Conservation (phyloP, 1,140 invertebrate species). For the Drosophila pandora region DNA sequence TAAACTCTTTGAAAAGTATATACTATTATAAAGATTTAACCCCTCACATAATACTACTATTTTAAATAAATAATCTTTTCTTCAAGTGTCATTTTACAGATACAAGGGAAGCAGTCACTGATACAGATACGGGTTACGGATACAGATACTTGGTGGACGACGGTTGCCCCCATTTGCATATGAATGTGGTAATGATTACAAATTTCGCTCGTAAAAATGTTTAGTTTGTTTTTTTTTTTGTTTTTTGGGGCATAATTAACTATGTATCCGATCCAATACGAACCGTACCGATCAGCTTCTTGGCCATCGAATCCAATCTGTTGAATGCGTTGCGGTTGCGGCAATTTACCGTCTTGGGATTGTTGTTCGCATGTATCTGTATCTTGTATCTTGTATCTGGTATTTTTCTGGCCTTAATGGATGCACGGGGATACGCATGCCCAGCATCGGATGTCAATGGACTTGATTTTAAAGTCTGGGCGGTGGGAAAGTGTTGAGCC, state of each 20-base stretch:
- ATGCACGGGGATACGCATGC: slow-evolving; percentile 46
- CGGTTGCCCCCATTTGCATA: slow-evolving; percentile 70
- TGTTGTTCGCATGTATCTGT: slow-evolving; percentile 48
- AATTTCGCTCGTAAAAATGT: slow-evolving; percentile 83
- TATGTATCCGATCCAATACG: slow-evolving; percentile 55
- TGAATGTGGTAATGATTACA: slow-evolving; percentile 83
- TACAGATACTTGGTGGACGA: slow-evolving; percentile 37
- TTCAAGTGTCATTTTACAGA: slow-evolving; percentile 20
- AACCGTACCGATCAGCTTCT: slow-evolving; percentile 2
- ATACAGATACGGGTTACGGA: slow-evolving; percentile 34
- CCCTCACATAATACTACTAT: too few relatives aligned
- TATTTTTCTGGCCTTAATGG: slow-evolving; percentile 60
- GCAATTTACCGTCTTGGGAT: slow-evolving; percentile 61
- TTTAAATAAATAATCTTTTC: not conserved
- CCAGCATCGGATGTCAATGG: slow-evolving; percentile 68
- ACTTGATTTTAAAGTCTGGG: slow-evolving; percentile 35
- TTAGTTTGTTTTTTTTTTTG: slow-evolving; percentile 66
- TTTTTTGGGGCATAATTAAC: slow-evolving; percentile 72
- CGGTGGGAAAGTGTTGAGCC: slow-evolving; percentile 78
- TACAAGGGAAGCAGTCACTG: not conserved
- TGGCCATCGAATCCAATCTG: slow-evolving; percentile 25
- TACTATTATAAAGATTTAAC: too few relatives aligned
- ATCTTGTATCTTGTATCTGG: slow-evolving; percentile 53
- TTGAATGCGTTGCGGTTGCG: slow-evolving; percentile 53
- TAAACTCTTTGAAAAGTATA: too few relatives aligned